Base-by-base conservation (phyloP, 2,888 invertebrate species). In the Nymphalis c-album region DNA sequence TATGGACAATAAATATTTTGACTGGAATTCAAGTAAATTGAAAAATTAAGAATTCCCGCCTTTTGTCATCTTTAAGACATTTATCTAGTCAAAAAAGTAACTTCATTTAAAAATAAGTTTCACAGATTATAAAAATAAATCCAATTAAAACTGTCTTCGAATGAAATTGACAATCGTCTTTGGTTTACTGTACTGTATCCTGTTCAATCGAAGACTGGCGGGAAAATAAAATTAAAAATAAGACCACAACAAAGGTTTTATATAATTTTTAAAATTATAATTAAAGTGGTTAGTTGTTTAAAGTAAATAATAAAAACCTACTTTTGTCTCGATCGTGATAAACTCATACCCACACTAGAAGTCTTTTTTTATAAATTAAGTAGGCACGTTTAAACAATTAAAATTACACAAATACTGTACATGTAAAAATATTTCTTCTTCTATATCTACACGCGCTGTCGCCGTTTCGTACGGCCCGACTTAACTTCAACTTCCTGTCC, bases 381-480 rank as follows among this genome's bases (percentile, higher is more conserved):
- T 78, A 77, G 76, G 73, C 76, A 71, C 71, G 53, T 71, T 71
- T 71, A 66, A 57, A 57, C 57, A 57, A 64, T 60, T 76, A 76
- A 73, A 72, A 73, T 73, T 71, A 78, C 75, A 76, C 75, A 76
- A 79, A 81, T 80, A 84, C 83, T 85, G 85, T 85, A 85, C 85
- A 85, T 78, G 76, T 79, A 80, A 82, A 81, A 79, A 79, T 76
- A 79, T 75, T 66, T 71, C 70, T 75, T 77, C 76, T 71, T 67
- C 75, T 79, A 79, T 76, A 78, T 77, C 78, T 83, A 84, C 76
- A 80, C 47, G 77, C 81, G n/a, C 83, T 84, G 83, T 81, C 81
- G 73, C 76, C 72, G 75, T 71, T 71, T 51, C 63, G 53, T 40
- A 10, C 40, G n/a, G 48, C 45, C 45, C 59, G 60, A 64, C 62